phyloP scores from a whole-genome alignment of 2,113 vertebrate genomes.

The Neotragus pygmaeus region DNA sequence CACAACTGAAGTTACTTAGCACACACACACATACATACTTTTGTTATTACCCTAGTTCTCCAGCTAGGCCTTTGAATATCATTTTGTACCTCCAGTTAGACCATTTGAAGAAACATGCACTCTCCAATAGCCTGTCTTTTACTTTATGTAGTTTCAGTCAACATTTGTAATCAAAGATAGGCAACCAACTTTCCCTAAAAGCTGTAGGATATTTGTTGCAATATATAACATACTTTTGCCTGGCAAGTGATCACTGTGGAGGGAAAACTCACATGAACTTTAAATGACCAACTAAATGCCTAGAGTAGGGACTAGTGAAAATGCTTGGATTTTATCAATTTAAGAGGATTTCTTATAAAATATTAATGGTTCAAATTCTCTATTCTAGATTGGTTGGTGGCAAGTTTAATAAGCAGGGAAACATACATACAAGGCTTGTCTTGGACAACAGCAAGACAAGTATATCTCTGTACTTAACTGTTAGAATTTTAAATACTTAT shows the following conservation, averaged over 20 bases:
- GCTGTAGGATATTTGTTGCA: neutral
- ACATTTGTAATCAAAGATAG: neutral
- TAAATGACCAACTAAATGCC: neutral
- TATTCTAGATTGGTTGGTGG: neutral
- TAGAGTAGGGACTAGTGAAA: neutral
- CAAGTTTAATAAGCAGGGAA: neutral
- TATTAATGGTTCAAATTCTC: neutral
- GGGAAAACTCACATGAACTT: neutral
- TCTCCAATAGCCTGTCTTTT: neutral
- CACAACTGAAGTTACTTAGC: neutral
- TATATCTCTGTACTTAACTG: neutral
- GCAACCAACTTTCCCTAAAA: fast-evolving
- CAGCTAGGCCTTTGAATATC: neutral
- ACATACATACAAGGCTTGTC: neutral
- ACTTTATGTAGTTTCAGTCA: neutral
- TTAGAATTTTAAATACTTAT: neutral
- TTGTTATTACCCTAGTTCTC: neutral
- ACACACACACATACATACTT: fast-evolving
- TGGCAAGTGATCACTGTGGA: neutral
- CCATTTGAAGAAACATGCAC: neutral
- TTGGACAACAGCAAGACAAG: neutral
- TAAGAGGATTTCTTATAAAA: neutral
- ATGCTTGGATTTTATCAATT: neutral
- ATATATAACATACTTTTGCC: neutral
- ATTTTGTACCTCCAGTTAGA: neutral